Evolutionary conservation across 2,888 invertebrate genomes (phyloP), one percentile per base, ranked within the genome.

Genomic region (Seladonia tumulorum): DNA sequence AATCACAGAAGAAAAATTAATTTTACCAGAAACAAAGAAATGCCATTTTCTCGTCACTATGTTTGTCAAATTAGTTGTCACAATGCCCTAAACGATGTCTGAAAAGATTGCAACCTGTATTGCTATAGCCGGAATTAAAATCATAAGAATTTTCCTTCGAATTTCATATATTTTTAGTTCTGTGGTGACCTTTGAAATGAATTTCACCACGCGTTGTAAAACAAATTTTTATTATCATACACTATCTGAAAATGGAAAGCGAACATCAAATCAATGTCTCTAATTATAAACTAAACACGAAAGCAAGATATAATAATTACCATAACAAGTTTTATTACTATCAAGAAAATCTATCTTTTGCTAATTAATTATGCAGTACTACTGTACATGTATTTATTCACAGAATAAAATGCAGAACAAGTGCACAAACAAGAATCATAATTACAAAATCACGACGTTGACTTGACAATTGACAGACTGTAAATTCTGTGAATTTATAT

Each of bases 311-410:
- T n/a, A n/a, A n/a, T 57, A 57, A 57, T 57, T 57, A 57, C 22
- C 53, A 57, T 57, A 57, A 57, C 53, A 57, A 57, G 53, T 57
- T 57, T 57, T n/a, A n/a, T 57, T 57, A 1, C n/a, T 57, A n/a
- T n/a, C 53, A 57, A n/a, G n/a, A 57, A n/a, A 57, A n/a, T 57
- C n/a, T 57, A 57, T 57, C n/a, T 57, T 57, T 57, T 57, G 53
- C n/a, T 10, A n/a, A 57, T 57, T 57, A 57, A 10, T 57, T 57
- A n/a, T 57, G 53, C 53, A 57, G 18, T n/a, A 1, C n/a, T 2
- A 8, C 22, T 22, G 2, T 53, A 2, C 22, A 60, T 25, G 25
- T 25, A 25, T 5, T 60, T 60, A n/a, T 25, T 14, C 14, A 25
- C 25, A 25, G 25, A 60, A 60, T 60, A 60, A 60, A 60, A 25